These are phyloP conservation scores for Drosophila leontia DNA, from an alignment of 1,140 invertebrate genomes.

Conservation along the genomic window DNA sequence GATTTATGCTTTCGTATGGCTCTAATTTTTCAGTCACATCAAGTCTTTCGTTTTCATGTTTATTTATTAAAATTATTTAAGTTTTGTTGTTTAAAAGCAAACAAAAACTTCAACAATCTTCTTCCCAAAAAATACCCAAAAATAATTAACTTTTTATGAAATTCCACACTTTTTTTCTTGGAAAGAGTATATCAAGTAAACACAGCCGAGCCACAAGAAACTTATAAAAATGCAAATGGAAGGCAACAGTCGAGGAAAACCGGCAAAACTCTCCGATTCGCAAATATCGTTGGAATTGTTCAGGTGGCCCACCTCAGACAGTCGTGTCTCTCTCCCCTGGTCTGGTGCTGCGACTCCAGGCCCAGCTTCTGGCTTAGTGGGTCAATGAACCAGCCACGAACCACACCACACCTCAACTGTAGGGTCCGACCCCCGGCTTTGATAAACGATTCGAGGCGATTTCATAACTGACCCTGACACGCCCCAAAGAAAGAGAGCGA, in stretches of 20 bases:
- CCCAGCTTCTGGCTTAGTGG: slow-evolving; percentile 25
- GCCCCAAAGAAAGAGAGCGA: slow-evolving; percentile 17
- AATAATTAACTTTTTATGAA: not conserved
- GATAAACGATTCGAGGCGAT: slow-evolving; percentile 42
- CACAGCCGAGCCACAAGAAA: slow-evolving; percentile 28
- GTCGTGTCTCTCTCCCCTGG: not conserved
- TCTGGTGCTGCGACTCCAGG: not conserved
- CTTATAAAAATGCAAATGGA: slow-evolving; percentile 68
- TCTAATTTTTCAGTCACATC: not conserved
- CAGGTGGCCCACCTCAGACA: slow-evolving; percentile 39
- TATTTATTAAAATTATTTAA: not conserved
- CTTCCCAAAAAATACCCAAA: not conserved
- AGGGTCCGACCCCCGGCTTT: slow-evolving; percentile 20
- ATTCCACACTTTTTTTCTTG: not conserved
- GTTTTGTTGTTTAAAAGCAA: not conserved
- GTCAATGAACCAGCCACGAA: slow-evolving; percentile 25
- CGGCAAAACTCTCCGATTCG: slow-evolving; percentile 34
- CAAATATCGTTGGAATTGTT: slow-evolving; percentile 64
- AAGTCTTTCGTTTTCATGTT: not conserved
- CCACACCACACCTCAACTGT: slow-evolving; percentile 15
- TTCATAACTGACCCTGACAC: slow-evolving; percentile 49
- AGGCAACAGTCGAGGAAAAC: slow-evolving; percentile 54
- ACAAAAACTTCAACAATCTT: not conserved
- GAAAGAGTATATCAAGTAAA: slow-evolving; percentile 14
- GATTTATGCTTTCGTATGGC: not conserved